Conservation (phyloP, 2,797 vertebrate species). For the Sphenopsis melanotis region DNA sequence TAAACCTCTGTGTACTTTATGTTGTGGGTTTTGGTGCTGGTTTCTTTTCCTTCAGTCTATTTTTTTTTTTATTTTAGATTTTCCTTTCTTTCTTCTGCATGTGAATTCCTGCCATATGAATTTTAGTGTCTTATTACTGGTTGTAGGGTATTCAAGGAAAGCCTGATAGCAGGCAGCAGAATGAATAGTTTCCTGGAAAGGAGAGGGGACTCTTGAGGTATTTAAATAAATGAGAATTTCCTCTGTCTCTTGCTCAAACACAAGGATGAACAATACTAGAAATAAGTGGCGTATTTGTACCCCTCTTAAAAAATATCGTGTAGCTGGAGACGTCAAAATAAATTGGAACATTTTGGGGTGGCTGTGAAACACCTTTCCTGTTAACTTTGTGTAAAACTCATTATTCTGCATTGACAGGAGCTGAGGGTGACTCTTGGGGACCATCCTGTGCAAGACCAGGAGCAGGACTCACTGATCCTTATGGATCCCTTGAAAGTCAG, state of each 20-base stretch:
- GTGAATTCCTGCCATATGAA: not conserved
- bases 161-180: not conserved
- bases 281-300: not conserved
- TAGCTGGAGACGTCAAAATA: not conserved
- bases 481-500: not conserved
- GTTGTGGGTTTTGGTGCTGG: not conserved
- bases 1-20: not conserved
- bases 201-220: not conserved
- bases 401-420: not conserved
- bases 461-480: not conserved
- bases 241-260: not conserved
- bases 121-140: not conserved
- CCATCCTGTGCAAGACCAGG: not conserved
- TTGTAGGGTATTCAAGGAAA: not conserved
- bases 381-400: not conserved
- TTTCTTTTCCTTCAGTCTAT: not conserved
- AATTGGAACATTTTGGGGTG: not conserved
- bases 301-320: not conserved
- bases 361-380: not conserved
- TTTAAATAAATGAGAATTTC: not conserved
- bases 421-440: not conserved
- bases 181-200: not conserved
- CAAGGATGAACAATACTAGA: not conserved
- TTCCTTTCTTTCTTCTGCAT: not conserved
- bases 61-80: not conserved